phyloP scores from a whole-genome alignment of 2,888 invertebrate genomes.

The Cyaniris semiargus region DNA sequence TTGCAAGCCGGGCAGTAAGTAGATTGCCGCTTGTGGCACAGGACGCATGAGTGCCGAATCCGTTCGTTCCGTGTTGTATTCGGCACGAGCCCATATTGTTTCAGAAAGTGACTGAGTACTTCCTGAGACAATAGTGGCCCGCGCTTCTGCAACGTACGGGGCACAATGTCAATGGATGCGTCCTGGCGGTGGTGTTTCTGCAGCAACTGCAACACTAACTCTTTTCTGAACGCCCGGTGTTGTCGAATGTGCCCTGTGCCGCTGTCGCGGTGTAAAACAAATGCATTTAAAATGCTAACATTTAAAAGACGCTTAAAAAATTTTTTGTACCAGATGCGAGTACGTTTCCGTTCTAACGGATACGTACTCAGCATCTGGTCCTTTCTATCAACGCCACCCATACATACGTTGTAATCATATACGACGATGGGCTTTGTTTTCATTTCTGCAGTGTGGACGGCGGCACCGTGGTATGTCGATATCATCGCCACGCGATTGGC shows the following conservation, averaged over 20 bases:
- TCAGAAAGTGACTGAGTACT: conserved; percentile 17
- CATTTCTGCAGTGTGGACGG: too few relatives aligned
- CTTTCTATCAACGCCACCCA: conserved; percentile 11
- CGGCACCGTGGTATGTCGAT: too few relatives aligned
- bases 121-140: conserved; percentile 16
- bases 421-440: conserved; percentile 7
- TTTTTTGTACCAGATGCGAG: conserved; percentile 24
- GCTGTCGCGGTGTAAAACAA: conserved; percentile 22
- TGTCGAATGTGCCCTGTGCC: conserved; percentile 19
- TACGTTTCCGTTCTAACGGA: conserved; percentile 24
- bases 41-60: conserved; percentile 17
- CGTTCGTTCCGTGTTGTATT: conserved; percentile 25
- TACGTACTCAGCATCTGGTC: conserved; percentile 18
- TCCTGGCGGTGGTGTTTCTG: background rate
- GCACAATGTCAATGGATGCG: background rate
- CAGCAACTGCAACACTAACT: conserved; percentile 19
- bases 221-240: conserved; percentile 12
- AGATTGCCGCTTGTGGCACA: conserved; percentile 27
- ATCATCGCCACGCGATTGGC: too few relatives aligned
- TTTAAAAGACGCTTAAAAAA: conserved; percentile 19
- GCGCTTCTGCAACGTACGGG: background rate
- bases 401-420: background rate
- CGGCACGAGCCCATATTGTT: conserved; percentile 30
- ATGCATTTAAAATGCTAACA: background rate
- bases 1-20: conserved; percentile 24